Evolutionary conservation across 1,140 invertebrate genomes (phyloP).

Genomic region (Cryptotermes secundus): DNA sequence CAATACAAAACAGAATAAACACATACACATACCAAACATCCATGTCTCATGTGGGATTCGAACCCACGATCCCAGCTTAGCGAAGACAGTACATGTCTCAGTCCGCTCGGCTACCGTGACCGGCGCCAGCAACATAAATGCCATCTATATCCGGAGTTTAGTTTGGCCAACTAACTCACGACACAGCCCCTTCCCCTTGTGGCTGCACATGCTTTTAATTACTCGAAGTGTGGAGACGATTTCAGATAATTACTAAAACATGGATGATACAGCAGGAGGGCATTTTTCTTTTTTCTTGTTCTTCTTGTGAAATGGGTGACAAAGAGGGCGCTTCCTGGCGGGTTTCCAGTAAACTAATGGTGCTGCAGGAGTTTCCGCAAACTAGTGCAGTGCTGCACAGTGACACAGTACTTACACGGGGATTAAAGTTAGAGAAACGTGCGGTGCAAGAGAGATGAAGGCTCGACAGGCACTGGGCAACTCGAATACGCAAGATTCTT

Average conservation of each 20-base stretch:
- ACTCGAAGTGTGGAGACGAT: neutral
- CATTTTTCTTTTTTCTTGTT: neutral
- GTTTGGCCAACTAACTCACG: neutral
- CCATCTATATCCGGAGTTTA: constrained; percentile 2
- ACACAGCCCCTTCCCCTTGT: neutral
- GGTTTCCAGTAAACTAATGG: neutral
- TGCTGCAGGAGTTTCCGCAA: neutral
- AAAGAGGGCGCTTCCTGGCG: neutral
- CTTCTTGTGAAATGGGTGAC: neutral
- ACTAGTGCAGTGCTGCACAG: neutral
- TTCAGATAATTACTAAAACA: constrained; percentile 11
- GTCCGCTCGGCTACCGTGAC: too few relatives aligned
- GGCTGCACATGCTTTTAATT: constrained; percentile 10
- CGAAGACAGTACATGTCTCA: too few relatives aligned
- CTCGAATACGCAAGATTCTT: too few relatives aligned
- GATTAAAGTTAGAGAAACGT: neutral
- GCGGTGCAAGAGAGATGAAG: too few relatives aligned
- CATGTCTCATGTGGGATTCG: too few relatives aligned
- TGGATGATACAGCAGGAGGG: neutral
- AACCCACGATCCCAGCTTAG: too few relatives aligned
- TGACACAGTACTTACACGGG: neutral
- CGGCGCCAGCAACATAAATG: neutral
- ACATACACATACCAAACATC: too few relatives aligned
- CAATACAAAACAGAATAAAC: too few relatives aligned
- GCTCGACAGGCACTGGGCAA: too few relatives aligned